These are phyloP conservation scores for Mirounga angustirostris DNA, from an alignment of 2,113 vertebrate genomes.

Conservation along the genomic window DNA sequence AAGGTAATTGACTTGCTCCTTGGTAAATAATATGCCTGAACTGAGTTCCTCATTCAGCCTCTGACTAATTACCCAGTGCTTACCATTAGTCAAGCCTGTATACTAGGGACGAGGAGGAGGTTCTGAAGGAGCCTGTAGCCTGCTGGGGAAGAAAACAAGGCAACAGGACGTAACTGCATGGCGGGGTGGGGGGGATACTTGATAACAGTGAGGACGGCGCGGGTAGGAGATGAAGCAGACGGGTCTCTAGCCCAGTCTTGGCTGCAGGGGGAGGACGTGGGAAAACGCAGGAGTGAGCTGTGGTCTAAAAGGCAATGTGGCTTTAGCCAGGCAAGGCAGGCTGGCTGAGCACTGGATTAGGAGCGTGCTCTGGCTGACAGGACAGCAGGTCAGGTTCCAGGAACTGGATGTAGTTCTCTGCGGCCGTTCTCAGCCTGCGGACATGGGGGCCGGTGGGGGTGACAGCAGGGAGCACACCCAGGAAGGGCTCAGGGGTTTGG, in stretches of 20 bases:
- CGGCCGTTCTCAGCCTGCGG: not conserved
- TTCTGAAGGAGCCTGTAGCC: not conserved
- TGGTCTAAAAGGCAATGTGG: not conserved
- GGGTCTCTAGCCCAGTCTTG: rapidly evolving
- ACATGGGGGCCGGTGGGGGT: rapidly evolving
- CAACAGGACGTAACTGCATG: rapidly evolving
- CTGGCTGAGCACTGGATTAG: rapidly evolving
- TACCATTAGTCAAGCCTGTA: rapidly evolving
- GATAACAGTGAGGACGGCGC: rapidly evolving
- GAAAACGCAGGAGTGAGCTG: no score
- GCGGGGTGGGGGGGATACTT: rapidly evolving
- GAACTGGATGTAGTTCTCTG: not conserved
- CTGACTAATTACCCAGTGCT: rapidly evolving
- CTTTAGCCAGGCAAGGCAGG: not conserved
- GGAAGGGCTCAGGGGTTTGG: not conserved
- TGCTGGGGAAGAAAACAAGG: not conserved
- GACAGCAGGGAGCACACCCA: not conserved
- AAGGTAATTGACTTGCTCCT: not conserved
- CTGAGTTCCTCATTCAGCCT: not conserved
- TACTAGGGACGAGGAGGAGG: rapidly evolving
- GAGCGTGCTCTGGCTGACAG: not conserved
- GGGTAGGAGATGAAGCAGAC: rapidly evolving
- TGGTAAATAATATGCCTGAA: not conserved
- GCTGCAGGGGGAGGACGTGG: no score
- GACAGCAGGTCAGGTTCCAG: not conserved